phyloP scores from a whole-genome alignment of 2,888 invertebrate species.

The Argyresthia albistria region DNA sequence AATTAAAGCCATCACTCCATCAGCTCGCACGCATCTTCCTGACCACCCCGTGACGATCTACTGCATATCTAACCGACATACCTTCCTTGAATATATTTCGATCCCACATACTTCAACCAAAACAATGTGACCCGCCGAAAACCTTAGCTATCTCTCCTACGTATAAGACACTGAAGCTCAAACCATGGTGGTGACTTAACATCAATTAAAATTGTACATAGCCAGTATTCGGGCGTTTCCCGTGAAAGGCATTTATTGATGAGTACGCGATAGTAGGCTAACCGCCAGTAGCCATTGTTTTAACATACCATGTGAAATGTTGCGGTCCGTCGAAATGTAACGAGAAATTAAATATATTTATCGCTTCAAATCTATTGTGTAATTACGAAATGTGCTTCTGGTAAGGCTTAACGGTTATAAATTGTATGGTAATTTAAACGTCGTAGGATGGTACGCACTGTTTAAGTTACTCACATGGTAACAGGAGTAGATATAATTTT shows the following conservation, averaged over 20 bases:
- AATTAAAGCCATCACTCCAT: slow-evolving; percentile 39
- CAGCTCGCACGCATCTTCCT: background rate
- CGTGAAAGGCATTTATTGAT: slow-evolving; percentile 57
- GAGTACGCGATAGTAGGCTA: slow-evolving; percentile 47
- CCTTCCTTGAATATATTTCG: slow-evolving; percentile 5
- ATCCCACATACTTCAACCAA: background rate
- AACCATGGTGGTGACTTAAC: slow-evolving; percentile 20
- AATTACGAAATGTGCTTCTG: slow-evolving; percentile 27
- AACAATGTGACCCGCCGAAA: background rate
- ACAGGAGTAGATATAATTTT: too few species aligned
- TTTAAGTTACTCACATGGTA: too few species aligned
- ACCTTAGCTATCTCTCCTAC: background rate
- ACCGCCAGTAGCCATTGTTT: slow-evolving; percentile 65
- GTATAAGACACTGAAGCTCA: too few species aligned
- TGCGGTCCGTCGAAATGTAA: slow-evolving; percentile 24
- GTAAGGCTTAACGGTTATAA: background rate
- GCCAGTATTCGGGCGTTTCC: slow-evolving; percentile 33
- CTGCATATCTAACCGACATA: slow-evolving; percentile 40
- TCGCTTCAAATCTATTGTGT: slow-evolving; percentile 48
- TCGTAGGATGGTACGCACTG: too few species aligned
- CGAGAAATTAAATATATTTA: slow-evolving; percentile 44
- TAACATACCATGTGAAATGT: slow-evolving; percentile 54
- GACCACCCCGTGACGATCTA: slow-evolving; percentile 46
- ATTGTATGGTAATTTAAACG: background rate
- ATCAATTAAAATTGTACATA: slow-evolving; percentile 57